Evolutionary conservation across 2,113 vertebrate genomes (phyloP), one percentile per base, ranked within the genome.

Genomic region (Mustela nigripes): DNA sequence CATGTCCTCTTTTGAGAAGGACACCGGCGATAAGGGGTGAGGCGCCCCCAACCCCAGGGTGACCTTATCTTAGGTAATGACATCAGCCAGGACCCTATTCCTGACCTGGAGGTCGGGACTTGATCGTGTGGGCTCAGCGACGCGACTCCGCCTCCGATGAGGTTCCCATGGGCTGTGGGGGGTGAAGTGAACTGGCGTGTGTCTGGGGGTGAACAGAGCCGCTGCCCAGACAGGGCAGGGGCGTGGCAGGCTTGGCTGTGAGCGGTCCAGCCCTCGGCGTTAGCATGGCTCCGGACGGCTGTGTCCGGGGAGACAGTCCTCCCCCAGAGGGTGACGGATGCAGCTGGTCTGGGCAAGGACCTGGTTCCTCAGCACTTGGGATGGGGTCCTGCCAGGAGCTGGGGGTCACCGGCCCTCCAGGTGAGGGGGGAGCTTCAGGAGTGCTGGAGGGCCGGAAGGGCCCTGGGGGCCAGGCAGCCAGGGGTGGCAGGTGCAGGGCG

Each of bases 311-410:
- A 48, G 39, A 3, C 5, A 7, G 74, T 42, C 7, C 14, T 28
- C 4, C 26, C 42, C 26, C 0, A 2, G 74, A 18, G 19, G 67
- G 33, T 2, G 18, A 8, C 67, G 21, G 67, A 21, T 19, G 7
- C 33, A 16, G 65, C 4, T 1, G 18, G 67, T 36, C 67, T 10
- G 18, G 16, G 18, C 67, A 69, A 36, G 67, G 7, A 21, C 33
- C 8, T 18, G 7, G 7, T 69, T 9, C 18, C 18, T 69, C 33
- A 19, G 67, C 67, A 21, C 67, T 36, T 9, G 14, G 16, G n/a
- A 8, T 10, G 33, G 18, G 16, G 33, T 36, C 33, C 18, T 36
- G 67, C 33, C 67, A 69, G 33, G 67, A 69, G 33, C 16, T 21
- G 33, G 16, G 65, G 31, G 8, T 33, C 67, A 69, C 33, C 16